These are phyloP conservation scores for Meteorus cinctellus DNA, from an alignment of 2,888 invertebrate species.

Conservation along the genomic window DNA sequence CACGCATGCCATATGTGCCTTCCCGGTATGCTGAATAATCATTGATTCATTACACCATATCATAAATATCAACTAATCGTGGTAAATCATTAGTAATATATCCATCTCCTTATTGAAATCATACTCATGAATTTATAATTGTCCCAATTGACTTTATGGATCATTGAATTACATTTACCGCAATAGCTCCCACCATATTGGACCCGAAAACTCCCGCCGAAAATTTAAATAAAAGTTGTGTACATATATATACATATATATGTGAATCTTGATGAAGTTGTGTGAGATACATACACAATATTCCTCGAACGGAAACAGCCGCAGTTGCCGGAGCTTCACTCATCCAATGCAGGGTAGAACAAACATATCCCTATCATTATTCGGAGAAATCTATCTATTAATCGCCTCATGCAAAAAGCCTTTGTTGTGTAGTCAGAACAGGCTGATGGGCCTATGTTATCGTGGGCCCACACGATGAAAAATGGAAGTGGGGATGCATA, in stretches of 20 bases:
- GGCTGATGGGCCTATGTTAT: background rate
- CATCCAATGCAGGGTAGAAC: background rate
- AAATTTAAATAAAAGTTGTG: conserved; percentile 30
- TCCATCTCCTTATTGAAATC: too few relatives aligned
- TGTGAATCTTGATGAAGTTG: background rate
- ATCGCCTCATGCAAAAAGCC: background rate
- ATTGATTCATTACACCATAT: too few relatives aligned
- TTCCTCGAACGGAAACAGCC: conserved; percentile 13
- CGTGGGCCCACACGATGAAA: background rate
- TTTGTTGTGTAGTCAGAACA: too few relatives aligned
- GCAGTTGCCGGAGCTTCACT: background rate
- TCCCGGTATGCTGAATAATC: too few relatives aligned
- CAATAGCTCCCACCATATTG: conserved; percentile 5
- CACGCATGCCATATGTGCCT: too few relatives aligned
- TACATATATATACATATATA: background rate
- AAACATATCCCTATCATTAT: background rate
- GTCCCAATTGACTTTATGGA: background rate
- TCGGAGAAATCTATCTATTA: background rate
- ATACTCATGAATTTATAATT: too few relatives aligned
- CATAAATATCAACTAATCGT: too few relatives aligned
- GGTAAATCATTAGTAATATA: too few relatives aligned
- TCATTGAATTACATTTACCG: background rate
- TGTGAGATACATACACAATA: background rate
- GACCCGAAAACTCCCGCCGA: conserved; percentile 39
- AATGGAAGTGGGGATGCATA: background rate